Percentiles rank a stretch among this genome's conserved stretches.
These are phyloP conservation scores for Abrostola tripartita DNA, from an alignment of 2,888 invertebrate genomes.

Conservation along the genomic window DNA sequence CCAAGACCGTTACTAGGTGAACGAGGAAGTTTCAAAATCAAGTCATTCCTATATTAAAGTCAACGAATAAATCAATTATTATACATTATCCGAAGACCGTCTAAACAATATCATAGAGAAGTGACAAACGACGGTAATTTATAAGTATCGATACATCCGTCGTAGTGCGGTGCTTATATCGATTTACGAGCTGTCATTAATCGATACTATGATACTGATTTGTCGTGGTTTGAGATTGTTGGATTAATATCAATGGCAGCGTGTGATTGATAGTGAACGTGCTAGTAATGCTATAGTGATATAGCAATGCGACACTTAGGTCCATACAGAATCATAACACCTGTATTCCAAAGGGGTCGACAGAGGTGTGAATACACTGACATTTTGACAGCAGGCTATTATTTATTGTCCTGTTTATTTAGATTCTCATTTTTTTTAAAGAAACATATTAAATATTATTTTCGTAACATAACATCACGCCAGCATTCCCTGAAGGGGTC, in stretches of 20 bases:
- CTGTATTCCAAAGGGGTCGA: too few species aligned
- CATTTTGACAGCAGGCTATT: too few species aligned
- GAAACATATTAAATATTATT: too few species aligned
- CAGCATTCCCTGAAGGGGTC: too few species aligned
- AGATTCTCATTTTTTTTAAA: too few species aligned
- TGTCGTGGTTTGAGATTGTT: conserved; percentile 44
- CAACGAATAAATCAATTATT: too few species aligned
- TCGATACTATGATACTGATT: conserved; percentile 50
- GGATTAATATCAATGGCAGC: conserved; percentile 43
- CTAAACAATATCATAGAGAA: conserved; percentile 22
- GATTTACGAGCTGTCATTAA: conserved; percentile 56
- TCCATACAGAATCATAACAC: not conserved
- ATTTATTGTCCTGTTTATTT: too few species aligned
- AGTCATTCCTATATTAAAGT: too few species aligned
- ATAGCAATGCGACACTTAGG: not conserved
- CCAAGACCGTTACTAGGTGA: too few species aligned
- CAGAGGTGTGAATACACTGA: too few species aligned
- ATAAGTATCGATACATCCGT: conserved; percentile 56
- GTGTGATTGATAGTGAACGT: conserved; percentile 31
- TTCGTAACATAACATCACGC: too few species aligned
- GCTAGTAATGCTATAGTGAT: not conserved
- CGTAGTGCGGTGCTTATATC: conserved; percentile 44
- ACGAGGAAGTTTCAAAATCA: too few species aligned
- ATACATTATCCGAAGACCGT: not conserved
- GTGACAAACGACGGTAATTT: conserved; percentile 55